Evolutionary conservation across 2,888 invertebrate genomes (phyloP).

Genomic region (Lacanobia oleracea): DNA sequence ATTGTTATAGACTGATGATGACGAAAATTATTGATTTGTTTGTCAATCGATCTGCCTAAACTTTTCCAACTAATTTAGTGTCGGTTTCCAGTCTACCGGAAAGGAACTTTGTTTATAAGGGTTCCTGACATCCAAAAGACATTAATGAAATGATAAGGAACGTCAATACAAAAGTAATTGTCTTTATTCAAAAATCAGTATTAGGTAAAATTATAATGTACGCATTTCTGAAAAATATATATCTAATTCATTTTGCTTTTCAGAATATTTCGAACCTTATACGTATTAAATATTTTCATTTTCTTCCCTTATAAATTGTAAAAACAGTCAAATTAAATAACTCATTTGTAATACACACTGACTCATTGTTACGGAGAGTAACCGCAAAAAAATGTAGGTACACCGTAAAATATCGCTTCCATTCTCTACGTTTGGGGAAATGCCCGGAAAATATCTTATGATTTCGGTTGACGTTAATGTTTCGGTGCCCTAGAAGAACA

Average conservation of each 20-base stretch:
- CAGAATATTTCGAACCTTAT: not conserved
- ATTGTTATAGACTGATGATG: too few relatives aligned
- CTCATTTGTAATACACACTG: slow-evolving; percentile 16
- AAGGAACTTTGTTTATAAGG: not conserved
- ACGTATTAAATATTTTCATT: not conserved
- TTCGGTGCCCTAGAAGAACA: slow-evolving; percentile 16
- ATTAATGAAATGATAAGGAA: slow-evolving; percentile 5
- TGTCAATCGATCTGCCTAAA: too few relatives aligned
- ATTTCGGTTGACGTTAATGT: slow-evolving; percentile 34
- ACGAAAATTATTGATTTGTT: too few relatives aligned
- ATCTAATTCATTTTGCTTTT: not conserved
- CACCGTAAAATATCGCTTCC: slow-evolving; percentile 22
- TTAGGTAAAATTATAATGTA: too few relatives aligned
- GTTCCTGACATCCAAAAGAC: not conserved
- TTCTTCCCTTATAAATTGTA: not conserved
- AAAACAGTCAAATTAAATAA: slow-evolving; percentile 13
- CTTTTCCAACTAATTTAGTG: too few relatives aligned
- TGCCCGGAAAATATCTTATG: slow-evolving; percentile 35
- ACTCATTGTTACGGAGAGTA: slow-evolving; percentile 21
- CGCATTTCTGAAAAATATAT: too few relatives aligned
- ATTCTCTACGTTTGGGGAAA: slow-evolving; percentile 23
- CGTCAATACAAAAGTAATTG: not conserved
- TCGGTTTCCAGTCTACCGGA: too few relatives aligned
- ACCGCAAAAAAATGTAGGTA: slow-evolving; percentile 32
- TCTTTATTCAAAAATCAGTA: not conserved